Percentiles rank a stretch among this genome's conserved stretches.
Evolutionary conservation across 2,888 invertebrate genomes (phyloP).

Genomic region (Tholera decimalis): DNA sequence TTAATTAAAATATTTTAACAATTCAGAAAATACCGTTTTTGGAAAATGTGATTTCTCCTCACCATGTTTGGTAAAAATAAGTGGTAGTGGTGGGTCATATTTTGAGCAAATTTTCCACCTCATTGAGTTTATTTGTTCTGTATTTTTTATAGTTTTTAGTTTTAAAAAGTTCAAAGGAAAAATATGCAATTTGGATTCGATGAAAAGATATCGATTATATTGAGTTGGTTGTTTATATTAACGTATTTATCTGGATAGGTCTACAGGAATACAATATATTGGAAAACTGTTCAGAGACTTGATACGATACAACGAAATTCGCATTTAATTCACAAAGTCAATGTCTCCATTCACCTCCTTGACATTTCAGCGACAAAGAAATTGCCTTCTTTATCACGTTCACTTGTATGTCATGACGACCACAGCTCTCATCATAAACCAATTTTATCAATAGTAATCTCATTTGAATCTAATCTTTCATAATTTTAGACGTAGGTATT

Average conservation of each 20-base stretch:
- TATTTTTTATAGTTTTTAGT: slow-evolving; percentile 41
- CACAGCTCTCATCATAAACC: slow-evolving; percentile 39
- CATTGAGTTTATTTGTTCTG: slow-evolving; percentile 66
- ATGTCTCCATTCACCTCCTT: slow-evolving; percentile 41
- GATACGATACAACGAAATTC: slow-evolving; percentile 16
- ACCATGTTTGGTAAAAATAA: slow-evolving; percentile 73
- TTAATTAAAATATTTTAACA: slow-evolving; percentile 53
- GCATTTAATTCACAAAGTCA: slow-evolving; percentile 21
- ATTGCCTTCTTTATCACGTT: slow-evolving; percentile 39
- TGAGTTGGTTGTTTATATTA: neutral
- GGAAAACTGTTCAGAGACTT: neutral
- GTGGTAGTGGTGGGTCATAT: slow-evolving; percentile 56
- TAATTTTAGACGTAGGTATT: slow-evolving; percentile 49
- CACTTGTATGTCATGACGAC: slow-evolving; percentile 43
- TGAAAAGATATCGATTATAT: slow-evolving; percentile 4
- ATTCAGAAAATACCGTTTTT: slow-evolving; percentile 67
- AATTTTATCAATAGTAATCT: slow-evolving; percentile 55
- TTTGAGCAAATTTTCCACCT: slow-evolving; percentile 63
- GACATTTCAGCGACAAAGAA: slow-evolving; percentile 45
- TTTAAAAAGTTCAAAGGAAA: slow-evolving; percentile 50
- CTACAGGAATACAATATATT: neutral
- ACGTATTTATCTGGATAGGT: neutral
- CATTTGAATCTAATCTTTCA: slow-evolving; percentile 56
- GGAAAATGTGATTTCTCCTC: slow-evolving; percentile 78
- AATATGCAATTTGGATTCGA: slow-evolving; percentile 11